Evolutionary conservation across 2,113 vertebrate species (phyloP).

Genomic region (Bettongia penicillata): DNA sequence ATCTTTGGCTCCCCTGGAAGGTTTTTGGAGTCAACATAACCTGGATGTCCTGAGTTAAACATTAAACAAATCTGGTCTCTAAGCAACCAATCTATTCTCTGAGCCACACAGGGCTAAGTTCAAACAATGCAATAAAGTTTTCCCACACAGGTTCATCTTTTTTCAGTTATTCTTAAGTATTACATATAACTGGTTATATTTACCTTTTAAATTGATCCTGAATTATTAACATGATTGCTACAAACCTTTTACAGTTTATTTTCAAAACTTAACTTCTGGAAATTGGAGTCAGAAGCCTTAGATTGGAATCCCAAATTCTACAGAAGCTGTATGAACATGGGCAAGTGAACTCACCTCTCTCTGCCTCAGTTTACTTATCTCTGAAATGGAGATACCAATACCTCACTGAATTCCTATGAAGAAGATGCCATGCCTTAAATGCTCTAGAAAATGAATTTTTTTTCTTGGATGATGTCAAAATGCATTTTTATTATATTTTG

Average conservation of each 20-base stretch:
- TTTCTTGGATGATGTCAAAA: not conserved
- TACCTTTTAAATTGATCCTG: not conserved
- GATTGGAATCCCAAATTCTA: not conserved
- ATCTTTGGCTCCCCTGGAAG: not conserved
- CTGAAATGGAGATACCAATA: not conserved
- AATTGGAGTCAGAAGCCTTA: not conserved
- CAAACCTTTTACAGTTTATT: not conserved
- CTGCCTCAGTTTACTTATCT: not conserved
- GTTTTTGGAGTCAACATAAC: not conserved
- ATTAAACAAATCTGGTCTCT: not conserved
- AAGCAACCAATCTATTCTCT: not conserved
- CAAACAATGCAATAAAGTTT: not conserved
- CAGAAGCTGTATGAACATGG: not conserved
- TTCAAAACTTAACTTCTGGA: not conserved
- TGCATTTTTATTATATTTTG: not conserved
- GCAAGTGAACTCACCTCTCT: not conserved
- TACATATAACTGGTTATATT: not conserved
- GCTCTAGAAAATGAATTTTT: not conserved
- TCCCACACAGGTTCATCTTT: not conserved
- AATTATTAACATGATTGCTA: not conserved
- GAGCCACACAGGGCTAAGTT: not conserved
- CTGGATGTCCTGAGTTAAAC: not conserved
- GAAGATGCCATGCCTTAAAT: not conserved
- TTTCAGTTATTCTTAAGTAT: not conserved
- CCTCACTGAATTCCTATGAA: not conserved